Evolutionary conservation across 2,113 vertebrate genomes (phyloP), one percentile per base, ranked within the genome.

Genomic region (Phalacrocorax brasilianus): DNA sequence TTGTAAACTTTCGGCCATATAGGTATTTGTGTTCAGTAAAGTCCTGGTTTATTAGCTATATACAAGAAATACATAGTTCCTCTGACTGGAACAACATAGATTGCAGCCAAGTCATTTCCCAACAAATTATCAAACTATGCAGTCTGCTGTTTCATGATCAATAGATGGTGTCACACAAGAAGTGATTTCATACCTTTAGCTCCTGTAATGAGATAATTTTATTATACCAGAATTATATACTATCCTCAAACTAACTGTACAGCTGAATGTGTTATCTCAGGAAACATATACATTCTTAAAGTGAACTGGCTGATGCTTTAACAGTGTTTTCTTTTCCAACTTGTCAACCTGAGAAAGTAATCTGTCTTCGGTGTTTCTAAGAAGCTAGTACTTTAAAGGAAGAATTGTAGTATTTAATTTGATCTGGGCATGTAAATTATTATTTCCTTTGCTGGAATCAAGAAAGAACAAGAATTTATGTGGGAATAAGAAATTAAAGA

Each of bases 121-220:
- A 93, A 74, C 45, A 94, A 78, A 85, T 93, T 91, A 89, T 71
- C 73, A 83, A 89, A 85, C 68, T 84, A 86, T 47, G 22, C n/a
- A 92, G 86, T 67, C 84, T 83, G 7, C 35, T 94, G 13, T 76
- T 95, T 95, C 78, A 73, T 18, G 52, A 86, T 89, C 85, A 95
- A 93, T 63, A 90, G 83, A 68, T 85, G 78, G 42, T 79, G 24
- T 73, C 94, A 95, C 78, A 49, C 42, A 94, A 97, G 56, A 89
- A 79, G 53, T 85, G 24, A 86, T 78, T 96, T 79, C 81, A 85
- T 74, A 72, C 44, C 38, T 81, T 70, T 81, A 52, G 71, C 28
- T 65, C 77, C 55, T 50, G 6, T 72, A 94, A 93, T 91, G 66
- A 93, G 97, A 82, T 53, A 27, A n/a, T 93, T 93, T 76, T 89